phyloP scores from a whole-genome alignment of 2,797 vertebrate species.

The Anas acuta region DNA sequence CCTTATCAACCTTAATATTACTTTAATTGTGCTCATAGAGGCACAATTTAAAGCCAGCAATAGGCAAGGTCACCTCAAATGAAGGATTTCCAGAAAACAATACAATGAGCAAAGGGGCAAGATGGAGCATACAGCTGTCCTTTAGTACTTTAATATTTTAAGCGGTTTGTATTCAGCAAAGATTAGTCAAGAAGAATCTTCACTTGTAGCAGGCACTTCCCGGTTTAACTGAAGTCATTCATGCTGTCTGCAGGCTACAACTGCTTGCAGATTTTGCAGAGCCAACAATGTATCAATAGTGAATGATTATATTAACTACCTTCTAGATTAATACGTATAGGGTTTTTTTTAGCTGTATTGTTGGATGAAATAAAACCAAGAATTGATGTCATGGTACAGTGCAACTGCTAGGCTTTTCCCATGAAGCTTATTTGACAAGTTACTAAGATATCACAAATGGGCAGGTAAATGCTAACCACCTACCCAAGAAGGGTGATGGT shows the following conservation, averaged over 20 bases:
- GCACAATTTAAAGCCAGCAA: not conserved
- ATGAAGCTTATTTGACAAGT: not conserved
- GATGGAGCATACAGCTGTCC: not conserved
- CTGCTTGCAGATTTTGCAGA: constrained; percentile 1
- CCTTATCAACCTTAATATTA: not conserved
- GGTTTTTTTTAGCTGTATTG: not conserved
- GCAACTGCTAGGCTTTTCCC: not conserved
- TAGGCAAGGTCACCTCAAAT: not conserved
- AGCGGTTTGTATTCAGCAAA: not conserved
- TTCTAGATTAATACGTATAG: not conserved
- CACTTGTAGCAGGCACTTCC: not conserved
- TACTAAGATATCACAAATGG: not conserved
- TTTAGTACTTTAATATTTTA: not conserved
- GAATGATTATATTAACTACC: constrained; percentile 20
- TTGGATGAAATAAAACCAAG: constrained; percentile 1
- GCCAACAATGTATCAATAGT: not conserved
- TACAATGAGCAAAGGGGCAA: not conserved
- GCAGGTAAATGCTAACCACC: not conserved
- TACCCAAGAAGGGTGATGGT: rapidly evolving
- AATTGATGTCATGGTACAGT: not conserved
- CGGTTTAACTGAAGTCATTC: not conserved
- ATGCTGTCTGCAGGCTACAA: not conserved
- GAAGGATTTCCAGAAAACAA: not conserved
- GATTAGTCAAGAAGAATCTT: not conserved
- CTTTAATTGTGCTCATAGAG: not conserved